A percentile compares a stretch with the other conserved stretches of the same genome.
phyloP scores from a whole-genome alignment of 2,888 invertebrate genomes.

The Mythimna loreyi region DNA sequence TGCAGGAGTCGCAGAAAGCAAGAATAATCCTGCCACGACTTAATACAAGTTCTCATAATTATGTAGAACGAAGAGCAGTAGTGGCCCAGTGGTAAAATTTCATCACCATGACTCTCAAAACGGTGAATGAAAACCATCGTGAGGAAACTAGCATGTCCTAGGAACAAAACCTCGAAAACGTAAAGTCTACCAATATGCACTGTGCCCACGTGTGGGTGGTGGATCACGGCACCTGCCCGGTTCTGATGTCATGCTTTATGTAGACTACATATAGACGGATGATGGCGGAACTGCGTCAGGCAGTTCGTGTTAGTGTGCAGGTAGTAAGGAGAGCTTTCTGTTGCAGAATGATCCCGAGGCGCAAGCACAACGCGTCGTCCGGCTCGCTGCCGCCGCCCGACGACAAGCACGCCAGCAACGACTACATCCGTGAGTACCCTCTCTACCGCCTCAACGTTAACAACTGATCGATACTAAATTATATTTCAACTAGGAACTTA shows the following conservation, averaged over 20 bases:
- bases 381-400: conserved; percentile 86
- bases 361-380: conserved; percentile 88
- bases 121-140: too few species aligned
- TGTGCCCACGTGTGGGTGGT: too few species aligned
- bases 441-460: not conserved
- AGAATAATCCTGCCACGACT: too few species aligned
- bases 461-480: not conserved
- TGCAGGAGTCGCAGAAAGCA: too few species aligned
- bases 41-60: too few species aligned
- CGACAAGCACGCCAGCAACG: conserved; percentile 89
- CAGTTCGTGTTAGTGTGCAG: not conserved
- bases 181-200: too few species aligned
- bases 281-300: not conserved
- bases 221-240: too few species aligned
- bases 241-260: not conserved
- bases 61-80: too few species aligned
- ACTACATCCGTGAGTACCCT: conserved; percentile 84
- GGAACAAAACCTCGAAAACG: too few species aligned
- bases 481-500: conserved; percentile 7
- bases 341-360: conserved; percentile 86
- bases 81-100: too few species aligned
- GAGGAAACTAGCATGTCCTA: too few species aligned
- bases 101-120: too few species aligned
- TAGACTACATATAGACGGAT: not conserved
- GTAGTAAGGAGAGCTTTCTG: conserved; percentile 20